A percentile compares a stretch with the other conserved stretches of the same genome.
Evolutionary conservation across 1,140 invertebrate species (phyloP).

Genomic region (Hestina assimilis): DNA sequence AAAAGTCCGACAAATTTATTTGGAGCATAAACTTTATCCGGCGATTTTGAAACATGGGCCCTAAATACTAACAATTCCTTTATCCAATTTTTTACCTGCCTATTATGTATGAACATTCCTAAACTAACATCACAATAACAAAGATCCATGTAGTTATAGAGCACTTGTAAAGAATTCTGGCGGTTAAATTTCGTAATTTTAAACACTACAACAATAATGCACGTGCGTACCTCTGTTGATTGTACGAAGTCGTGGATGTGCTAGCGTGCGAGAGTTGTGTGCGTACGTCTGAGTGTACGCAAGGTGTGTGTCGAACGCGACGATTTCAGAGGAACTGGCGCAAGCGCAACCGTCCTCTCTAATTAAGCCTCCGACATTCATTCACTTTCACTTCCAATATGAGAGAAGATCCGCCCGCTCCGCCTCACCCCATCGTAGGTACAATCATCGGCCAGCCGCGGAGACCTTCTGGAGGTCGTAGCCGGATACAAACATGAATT

Average conservation of each 20-base stretch:
- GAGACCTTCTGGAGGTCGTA: slow-evolving; percentile 74
- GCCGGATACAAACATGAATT: slow-evolving; percentile 59
- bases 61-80: too few relatives aligned
- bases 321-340: slow-evolving; percentile 65
- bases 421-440: slow-evolving; percentile 47
- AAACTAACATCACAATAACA: too few relatives aligned
- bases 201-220: slow-evolving; percentile 24
- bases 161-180: too few relatives aligned
- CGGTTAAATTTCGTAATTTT: slow-evolving; percentile 4
- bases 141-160: too few relatives aligned
- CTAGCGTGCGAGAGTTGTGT: slow-evolving; percentile 35
- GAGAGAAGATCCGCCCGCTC: slow-evolving; percentile 57
- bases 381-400: slow-evolving; percentile 77
- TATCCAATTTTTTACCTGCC: too few relatives aligned
- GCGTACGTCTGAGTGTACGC: slow-evolving; percentile 38
- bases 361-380: slow-evolving; percentile 76
- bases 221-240: slow-evolving; percentile 38
- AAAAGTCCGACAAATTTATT: too few relatives aligned
- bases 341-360: slow-evolving; percentile 68
- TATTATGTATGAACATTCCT: too few relatives aligned
- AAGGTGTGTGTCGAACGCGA: slow-evolving; percentile 55
- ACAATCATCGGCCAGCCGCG: slow-evolving; percentile 33
- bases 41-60: too few relatives aligned
- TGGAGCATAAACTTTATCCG: too few relatives aligned
- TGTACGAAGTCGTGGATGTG: slow-evolving; percentile 30